phyloP scores from a whole-genome alignment of 2,113 vertebrate genomes.

The Spermophilus dauricus region DNA sequence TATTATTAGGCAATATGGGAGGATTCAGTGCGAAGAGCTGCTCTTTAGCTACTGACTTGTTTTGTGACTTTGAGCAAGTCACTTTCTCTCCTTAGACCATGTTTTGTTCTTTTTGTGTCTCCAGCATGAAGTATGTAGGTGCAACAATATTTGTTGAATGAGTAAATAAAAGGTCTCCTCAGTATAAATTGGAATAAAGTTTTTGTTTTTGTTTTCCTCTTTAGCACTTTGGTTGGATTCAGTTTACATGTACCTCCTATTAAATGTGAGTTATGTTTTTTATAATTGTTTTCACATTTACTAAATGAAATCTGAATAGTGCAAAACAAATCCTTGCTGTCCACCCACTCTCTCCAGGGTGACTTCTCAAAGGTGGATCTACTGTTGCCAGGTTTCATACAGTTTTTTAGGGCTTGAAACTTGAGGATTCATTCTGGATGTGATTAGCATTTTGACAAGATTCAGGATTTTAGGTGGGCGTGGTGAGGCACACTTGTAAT shows the following conservation, averaged over 20 bases:
- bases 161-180: conserved; percentile 44
- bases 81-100: not conserved
- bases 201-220: not conserved
- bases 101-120: conserved; percentile 38
- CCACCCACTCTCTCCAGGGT: not conserved
- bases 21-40: not conserved
- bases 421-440: not conserved
- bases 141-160: conserved; percentile 49
- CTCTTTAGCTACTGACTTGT: not conserved
- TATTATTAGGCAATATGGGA: not conserved
- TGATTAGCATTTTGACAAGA: conserved; percentile 37
- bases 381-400: not conserved
- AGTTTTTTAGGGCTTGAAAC: not conserved
- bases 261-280: not conserved
- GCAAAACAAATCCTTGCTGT: not conserved
- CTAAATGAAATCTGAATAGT: not conserved
- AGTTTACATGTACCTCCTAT: not conserved
- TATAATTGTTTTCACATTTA: not conserved
- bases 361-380: not conserved
- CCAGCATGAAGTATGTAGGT: not conserved
- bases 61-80: conserved; percentile 58
- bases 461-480: not conserved
- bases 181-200: conserved; percentile 25
- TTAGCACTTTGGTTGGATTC: not conserved
- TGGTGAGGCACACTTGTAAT: too few relatives aligned